Evolutionary conservation across 2,888 invertebrate species (phyloP).

Genomic region (Lithophane leautieri): DNA sequence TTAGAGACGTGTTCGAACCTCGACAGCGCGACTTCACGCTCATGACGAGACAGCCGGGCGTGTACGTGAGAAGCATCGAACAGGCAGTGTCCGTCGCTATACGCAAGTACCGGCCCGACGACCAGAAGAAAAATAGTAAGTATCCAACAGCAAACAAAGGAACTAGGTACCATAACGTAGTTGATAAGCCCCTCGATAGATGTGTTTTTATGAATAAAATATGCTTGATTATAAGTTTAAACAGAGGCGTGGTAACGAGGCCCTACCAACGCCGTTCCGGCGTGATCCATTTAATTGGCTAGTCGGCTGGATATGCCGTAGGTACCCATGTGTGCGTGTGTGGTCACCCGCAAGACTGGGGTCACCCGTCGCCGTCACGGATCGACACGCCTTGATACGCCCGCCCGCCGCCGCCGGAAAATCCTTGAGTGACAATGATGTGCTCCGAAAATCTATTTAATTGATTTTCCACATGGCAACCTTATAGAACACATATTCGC

Average conservation of each 20-base stretch:
- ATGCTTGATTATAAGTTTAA: slow-evolving; percentile 42
- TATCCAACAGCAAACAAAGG: slow-evolving; percentile 52
- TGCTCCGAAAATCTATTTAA: slow-evolving; percentile 76
- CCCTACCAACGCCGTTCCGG: slow-evolving; percentile 76
- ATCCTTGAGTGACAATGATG: slow-evolving; percentile 80
- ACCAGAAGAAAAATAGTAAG: slow-evolving; percentile 90
- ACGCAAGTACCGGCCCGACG: slow-evolving; percentile 92
- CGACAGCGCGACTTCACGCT: slow-evolving; percentile 94
- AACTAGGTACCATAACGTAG: neutral
- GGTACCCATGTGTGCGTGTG: slow-evolving; percentile 66
- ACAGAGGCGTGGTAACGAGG: slow-evolving; percentile 56
- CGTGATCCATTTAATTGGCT: slow-evolving; percentile 83
- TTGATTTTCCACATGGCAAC: slow-evolving; percentile 75
- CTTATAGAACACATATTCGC: slow-evolving; percentile 67
- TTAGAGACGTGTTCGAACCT: slow-evolving; percentile 95
- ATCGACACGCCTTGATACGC: slow-evolving; percentile 67
- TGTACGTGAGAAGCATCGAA: slow-evolving; percentile 95
- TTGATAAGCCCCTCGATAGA: slow-evolving; percentile 5
- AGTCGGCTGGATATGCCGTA: slow-evolving; percentile 52
- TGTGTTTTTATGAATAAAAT: slow-evolving; percentile 11
- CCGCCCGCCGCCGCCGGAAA: slow-evolving; percentile 71
- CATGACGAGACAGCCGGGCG: slow-evolving; percentile 94
- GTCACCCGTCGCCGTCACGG: slow-evolving; percentile 70
- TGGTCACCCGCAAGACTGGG: slow-evolving; percentile 70
- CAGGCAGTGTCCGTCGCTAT: slow-evolving; percentile 96